Percentiles rank a stretch among this genome's conserved stretches.
These are phyloP conservation scores for Apteryx owenii DNA, from an alignment of 2,113 vertebrate species.

Conservation along the genomic window DNA sequence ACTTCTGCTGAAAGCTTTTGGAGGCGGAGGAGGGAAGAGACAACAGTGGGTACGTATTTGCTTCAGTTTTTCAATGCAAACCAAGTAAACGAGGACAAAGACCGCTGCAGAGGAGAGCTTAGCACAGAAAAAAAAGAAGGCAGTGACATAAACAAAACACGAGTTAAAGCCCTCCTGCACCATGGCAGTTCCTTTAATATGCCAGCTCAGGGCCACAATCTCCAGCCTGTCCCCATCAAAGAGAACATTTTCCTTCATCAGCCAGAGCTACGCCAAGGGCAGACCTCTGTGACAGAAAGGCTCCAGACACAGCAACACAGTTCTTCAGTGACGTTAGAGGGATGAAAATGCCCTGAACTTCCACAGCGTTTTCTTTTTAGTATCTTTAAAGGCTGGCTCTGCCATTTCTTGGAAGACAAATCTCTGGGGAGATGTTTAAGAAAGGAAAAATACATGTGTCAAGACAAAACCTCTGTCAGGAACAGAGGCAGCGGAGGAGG, in stretches of 20 bases:
- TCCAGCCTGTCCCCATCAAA: neutral
- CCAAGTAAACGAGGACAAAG: neutral
- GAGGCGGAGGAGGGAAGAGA: neutral
- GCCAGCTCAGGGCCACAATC: neutral
- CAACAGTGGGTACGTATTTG: neutral
- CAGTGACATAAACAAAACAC: neutral
- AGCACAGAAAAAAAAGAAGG: neutral
- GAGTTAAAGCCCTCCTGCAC: neutral
- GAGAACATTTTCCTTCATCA: neutral
- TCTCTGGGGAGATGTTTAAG: neutral
- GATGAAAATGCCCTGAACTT: neutral
- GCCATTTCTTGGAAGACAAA: neutral
- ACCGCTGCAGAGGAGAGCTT: neutral
- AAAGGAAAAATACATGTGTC: neutral
- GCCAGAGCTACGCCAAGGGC: neutral
- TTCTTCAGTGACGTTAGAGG: neutral
- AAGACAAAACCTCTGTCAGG: neutral
- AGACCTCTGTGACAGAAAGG: neutral
- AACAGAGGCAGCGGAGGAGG: neutral
- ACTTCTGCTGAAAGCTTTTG: neutral
- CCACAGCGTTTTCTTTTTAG: neutral
- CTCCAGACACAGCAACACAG: neutral
- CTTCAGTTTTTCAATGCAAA: neutral
- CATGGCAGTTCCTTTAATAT: neutral
- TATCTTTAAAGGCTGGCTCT: neutral